Base-by-base conservation (phyloP, 2,113 vertebrate species). In the Pangasianodon gigas region DNA sequence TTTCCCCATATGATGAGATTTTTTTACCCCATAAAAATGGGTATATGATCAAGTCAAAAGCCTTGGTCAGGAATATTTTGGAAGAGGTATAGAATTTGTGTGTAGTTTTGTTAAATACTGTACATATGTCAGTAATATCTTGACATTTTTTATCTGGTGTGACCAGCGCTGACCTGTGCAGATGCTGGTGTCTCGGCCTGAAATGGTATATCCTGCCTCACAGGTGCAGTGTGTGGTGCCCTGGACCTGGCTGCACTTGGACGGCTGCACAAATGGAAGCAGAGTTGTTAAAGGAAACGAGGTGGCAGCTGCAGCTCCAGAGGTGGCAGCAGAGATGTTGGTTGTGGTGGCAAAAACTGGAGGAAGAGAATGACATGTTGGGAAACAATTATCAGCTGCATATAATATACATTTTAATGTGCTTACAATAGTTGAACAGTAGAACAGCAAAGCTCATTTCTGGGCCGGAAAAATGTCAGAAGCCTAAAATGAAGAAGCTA, bases 221-320 rank as follows among this genome's bases (percentile, higher is more conserved):
- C 97, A 98, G 94, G 95, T 96, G 95, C 97, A 98, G 92, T 95
- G 96, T 90, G 93, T 95, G 3, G 96, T 95, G 46, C 97, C 96
- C 65, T 92, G 96, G 8, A 94, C 92, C 19, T 95, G 91, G 0
- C 94, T 95, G 85, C 97, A 98, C n/a, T 91, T 95, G 56, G 97
- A 96, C 69, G 96, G 96, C 90, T 94, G 95, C 86, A 95, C 96
- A 90, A 95, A 95, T 10, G 96, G 95, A 0, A 94, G 46, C 0
- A 94, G 93, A 85, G 94, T 96, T 85, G 93, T 94, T 88, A 93
- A 91, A 51, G 95, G 94, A 62, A 94, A 87, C 14, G 93, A 91
- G 48, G 93, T 84, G 58, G 95, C 91, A 60, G 93, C 94, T 41
- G 93, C 94, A 52, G 88, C 89, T 54, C 91, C 91, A 79, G 93